phyloP scores from a whole-genome alignment of 2,113 vertebrate species.

The Psittacus erithacus region DNA sequence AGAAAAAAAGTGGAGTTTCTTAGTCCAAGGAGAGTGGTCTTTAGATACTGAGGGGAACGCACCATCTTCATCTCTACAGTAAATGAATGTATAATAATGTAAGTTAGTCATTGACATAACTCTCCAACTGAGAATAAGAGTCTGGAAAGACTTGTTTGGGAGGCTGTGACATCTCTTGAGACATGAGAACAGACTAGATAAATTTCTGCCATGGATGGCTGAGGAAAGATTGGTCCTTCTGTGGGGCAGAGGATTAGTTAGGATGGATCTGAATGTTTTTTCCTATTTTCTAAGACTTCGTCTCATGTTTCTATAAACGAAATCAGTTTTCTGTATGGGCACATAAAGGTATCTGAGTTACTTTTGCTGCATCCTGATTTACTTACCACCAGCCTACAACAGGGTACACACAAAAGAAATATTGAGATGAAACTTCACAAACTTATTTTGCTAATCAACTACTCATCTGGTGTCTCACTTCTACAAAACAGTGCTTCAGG shows the following conservation, averaged over 20 bases:
- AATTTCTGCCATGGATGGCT: background rate
- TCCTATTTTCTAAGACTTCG: background rate
- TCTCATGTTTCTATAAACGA: background rate
- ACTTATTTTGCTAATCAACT: background rate
- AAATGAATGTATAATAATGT: background rate
- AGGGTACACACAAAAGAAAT: background rate
- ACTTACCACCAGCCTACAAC: background rate
- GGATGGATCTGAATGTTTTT: background rate
- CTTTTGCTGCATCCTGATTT: background rate
- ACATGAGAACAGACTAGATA: background rate
- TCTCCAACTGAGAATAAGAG: fast-evolving
- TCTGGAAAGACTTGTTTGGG: background rate
- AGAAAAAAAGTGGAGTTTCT: background rate
- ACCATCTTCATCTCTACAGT: background rate
- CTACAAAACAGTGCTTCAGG: background rate
- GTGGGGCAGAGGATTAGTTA: background rate
- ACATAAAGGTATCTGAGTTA: background rate
- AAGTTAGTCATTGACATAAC: background rate
- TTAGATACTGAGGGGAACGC: background rate
- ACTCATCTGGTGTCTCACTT: background rate
- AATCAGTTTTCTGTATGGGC: background rate
- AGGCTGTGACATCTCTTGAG: background rate
- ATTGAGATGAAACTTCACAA: background rate
- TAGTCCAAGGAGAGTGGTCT: background rate
- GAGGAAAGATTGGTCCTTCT: background rate